Percentiles rank a stretch among this genome's conserved stretches.
Evolutionary conservation across 1,140 invertebrate species (phyloP).

Genomic region (Meloidogyne exigua): DNA sequence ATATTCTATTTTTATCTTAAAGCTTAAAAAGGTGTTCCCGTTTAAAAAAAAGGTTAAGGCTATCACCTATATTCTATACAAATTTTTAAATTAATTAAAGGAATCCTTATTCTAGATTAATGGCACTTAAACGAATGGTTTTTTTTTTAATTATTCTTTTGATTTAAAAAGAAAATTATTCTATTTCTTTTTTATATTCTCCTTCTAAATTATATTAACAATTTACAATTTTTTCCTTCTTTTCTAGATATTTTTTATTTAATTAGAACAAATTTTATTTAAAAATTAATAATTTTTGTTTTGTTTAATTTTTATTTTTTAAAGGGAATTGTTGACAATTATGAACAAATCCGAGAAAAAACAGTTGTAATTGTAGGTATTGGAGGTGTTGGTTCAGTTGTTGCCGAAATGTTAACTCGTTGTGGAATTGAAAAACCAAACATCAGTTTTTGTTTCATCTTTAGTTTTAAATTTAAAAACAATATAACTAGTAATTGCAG

Average conservation of each 20-base stretch:
- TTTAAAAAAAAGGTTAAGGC: too few relatives aligned
- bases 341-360: slow-evolving; percentile 85
- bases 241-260: too few relatives aligned
- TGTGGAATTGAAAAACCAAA: slow-evolving; percentile 79
- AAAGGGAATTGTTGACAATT: slow-evolving; percentile 98
- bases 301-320: slow-evolving; percentile 65
- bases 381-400: slow-evolving; percentile 96
- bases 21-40: too few relatives aligned
- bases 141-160: not conserved
- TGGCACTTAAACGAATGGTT: slow-evolving; percentile 72
- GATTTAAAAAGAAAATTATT: not conserved
- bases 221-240: not conserved
- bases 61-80: too few relatives aligned
- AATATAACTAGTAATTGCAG: not conserved
- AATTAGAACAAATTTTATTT: too few relatives aligned
- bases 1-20: too few relatives aligned
- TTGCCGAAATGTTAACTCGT: slow-evolving; percentile 93
- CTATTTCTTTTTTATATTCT: not conserved
- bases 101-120: slow-evolving; percentile 97
- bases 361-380: slow-evolving; percentile 94
- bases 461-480: not conserved
- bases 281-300: too few relatives aligned
- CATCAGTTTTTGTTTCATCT: not conserved
- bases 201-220: slow-evolving; percentile 9
- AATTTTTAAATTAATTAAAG: too few relatives aligned